These are phyloP conservation scores for Myotis pilosus DNA, from an alignment of 2,797 vertebrate genomes.

Conservation along the genomic window DNA sequence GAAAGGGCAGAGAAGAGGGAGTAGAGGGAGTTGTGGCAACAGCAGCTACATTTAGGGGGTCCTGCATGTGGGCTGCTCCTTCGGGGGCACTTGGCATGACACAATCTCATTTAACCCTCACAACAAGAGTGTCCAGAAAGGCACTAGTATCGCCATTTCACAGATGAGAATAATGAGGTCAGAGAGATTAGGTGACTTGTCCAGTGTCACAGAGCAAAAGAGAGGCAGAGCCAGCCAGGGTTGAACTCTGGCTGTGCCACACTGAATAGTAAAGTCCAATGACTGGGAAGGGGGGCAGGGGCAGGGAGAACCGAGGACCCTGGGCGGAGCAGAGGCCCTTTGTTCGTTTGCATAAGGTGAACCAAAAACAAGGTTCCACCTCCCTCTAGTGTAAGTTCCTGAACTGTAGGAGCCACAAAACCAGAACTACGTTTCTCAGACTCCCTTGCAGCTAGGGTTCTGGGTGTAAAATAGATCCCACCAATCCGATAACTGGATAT, in stretches of 20 bases:
- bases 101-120: background rate
- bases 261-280: background rate
- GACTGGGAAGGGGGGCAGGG: too few relatives aligned
- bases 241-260: background rate
- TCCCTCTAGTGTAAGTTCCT: background rate
- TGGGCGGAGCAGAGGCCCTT: background rate
- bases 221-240: background rate
- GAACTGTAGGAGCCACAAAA: background rate
- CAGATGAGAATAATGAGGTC: background rate
- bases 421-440: background rate
- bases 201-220: background rate
- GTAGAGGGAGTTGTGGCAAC: background rate
- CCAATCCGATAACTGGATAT: background rate
- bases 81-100: accelerated
- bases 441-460: background rate
- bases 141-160: background rate
- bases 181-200: background rate
- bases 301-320: background rate
- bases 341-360: background rate
- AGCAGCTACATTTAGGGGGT: background rate
- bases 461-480: background rate
- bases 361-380: background rate
- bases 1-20: background rate
- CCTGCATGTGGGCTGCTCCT: background rate
- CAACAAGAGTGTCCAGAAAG: background rate